phyloP scores from a whole-genome alignment of 2,113 vertebrate species.

The Ophiodon elongatus region DNA sequence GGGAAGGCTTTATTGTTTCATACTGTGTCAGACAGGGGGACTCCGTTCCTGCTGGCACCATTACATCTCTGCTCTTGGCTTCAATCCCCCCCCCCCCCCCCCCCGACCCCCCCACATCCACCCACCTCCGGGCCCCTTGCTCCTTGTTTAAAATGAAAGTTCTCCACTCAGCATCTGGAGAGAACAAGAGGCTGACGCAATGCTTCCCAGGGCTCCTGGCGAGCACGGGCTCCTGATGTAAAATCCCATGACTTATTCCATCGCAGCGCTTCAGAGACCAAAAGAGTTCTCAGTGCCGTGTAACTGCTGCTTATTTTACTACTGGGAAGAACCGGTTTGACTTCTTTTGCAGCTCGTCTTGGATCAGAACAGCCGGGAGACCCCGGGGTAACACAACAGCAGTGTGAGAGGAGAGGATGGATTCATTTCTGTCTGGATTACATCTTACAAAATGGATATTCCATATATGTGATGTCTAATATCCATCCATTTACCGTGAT shows the following conservation, averaged over 20 bases:
- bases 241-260: slow-evolving; percentile 56
- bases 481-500: background rate
- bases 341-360: slow-evolving; percentile 37
- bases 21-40: slow-evolving; percentile 67
- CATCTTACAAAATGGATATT: background rate
- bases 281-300: slow-evolving; percentile 28
- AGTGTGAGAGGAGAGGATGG: background rate
- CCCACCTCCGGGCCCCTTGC: slow-evolving; percentile 53
- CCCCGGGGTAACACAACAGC: slow-evolving; percentile 34
- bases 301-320: slow-evolving; percentile 7
- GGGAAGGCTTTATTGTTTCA: slow-evolving; percentile 66
- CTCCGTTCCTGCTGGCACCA: slow-evolving; percentile 55
- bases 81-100: slow-evolving; percentile 9
- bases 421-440: background rate
- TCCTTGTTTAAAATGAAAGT: slow-evolving; percentile 72
- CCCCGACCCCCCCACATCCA: slow-evolving; percentile 20
- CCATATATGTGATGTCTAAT: slow-evolving; percentile 9
- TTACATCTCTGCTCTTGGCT: slow-evolving; percentile 61
- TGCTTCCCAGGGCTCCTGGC: slow-evolving; percentile 56
- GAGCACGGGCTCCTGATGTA: slow-evolving; percentile 13
- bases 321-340: background rate
- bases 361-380: slow-evolving; percentile 34
- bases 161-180: slow-evolving; percentile 78
- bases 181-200: slow-evolving; percentile 72
- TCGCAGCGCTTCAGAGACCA: slow-evolving; percentile 24